These are phyloP conservation scores for Burhinus oedicnemus DNA, from an alignment of 2,113 vertebrate genomes.

Conservation along the genomic window DNA sequence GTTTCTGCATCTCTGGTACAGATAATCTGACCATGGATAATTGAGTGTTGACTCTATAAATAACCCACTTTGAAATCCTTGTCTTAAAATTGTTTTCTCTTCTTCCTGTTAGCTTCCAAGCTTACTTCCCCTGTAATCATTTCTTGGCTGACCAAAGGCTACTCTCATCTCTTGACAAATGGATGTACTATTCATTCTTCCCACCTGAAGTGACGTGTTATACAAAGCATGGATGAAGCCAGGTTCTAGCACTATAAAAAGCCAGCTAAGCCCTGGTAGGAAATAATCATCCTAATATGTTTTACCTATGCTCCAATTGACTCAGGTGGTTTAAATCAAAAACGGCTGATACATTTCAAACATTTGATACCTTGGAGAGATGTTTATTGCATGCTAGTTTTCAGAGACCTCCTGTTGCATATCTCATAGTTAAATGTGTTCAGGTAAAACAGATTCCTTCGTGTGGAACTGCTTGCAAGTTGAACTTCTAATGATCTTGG, in stretches of 20 bases:
- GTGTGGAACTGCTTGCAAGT: neutral
- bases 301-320: neutral
- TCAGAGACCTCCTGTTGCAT: neutral
- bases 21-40: conserved; percentile 55
- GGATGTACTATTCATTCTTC: neutral
- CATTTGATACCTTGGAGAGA: neutral
- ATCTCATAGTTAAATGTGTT: neutral
- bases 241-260: conserved; percentile 3
- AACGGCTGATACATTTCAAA: neutral
- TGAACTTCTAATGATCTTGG: neutral
- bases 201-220: neutral
- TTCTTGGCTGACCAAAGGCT: conserved; percentile 15
- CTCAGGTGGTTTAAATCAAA: neutral
- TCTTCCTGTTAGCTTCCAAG: conserved; percentile 8
- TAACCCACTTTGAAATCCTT: conserved; percentile 34
- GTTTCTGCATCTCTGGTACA: conserved; percentile 54
- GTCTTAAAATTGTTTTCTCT: conserved; percentile 29
- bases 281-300: neutral
- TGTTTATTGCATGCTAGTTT: neutral
- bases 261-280: neutral
- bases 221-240: neutral
- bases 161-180: neutral
- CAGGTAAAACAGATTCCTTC: neutral
- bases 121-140: neutral
- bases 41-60: conserved; percentile 57